Conservation (phyloP, 2,797 vertebrate species). For the Anguilla obscura region DNA sequence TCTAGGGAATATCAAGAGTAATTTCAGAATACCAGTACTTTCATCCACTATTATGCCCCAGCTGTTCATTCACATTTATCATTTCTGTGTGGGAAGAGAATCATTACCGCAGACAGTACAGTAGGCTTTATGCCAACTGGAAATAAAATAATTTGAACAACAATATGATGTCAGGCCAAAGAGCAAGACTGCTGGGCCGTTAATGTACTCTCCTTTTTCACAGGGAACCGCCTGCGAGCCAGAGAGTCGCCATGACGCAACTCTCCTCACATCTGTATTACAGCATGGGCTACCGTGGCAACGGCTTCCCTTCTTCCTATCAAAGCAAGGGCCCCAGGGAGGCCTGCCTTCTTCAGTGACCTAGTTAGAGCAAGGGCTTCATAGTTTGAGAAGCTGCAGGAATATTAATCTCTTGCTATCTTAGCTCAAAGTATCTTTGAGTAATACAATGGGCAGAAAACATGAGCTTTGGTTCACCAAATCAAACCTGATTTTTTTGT, state of each 20-base stretch:
- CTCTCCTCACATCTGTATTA: background rate
- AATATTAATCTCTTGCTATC: background rate
- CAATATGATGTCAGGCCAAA: conserved; percentile 2
- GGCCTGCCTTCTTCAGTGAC: conserved; percentile 8
- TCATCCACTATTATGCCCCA: background rate
- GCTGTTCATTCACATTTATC: background rate
- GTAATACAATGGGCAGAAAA: background rate
- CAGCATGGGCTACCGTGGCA: background rate
- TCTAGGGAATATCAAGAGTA: background rate
- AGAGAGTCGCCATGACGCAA: conserved; percentile 17
- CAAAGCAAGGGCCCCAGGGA: conserved; percentile 18
- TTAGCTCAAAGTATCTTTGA: background rate
- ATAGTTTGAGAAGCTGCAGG: background rate
- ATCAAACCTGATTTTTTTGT: background rate
- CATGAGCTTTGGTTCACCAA: background rate
- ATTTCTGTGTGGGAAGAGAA: background rate
- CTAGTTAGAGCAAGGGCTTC: background rate
- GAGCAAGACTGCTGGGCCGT: background rate
- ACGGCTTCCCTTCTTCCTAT: conserved; percentile 4
- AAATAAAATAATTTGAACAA: background rate
- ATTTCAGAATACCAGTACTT: background rate
- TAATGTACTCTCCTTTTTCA: background rate
- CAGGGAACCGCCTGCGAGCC: background rate
- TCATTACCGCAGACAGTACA: background rate
- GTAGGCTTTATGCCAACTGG: background rate